These are phyloP conservation scores for Brachynemurus nebulosus DNA, from an alignment of 2,888 invertebrate species.

Conservation along the genomic window DNA sequence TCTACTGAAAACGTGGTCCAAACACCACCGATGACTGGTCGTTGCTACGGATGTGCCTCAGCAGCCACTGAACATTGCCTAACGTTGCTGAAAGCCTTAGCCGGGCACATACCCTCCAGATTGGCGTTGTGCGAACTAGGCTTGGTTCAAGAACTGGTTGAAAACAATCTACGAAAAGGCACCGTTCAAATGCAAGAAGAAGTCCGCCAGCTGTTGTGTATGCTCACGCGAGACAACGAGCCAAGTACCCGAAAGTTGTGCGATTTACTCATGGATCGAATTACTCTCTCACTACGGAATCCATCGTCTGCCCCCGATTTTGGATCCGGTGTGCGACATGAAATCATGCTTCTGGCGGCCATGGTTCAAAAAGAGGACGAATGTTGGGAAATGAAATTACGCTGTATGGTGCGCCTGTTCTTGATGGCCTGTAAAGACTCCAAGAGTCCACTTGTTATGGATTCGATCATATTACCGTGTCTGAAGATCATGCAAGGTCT, in stretches of 20 bases:
- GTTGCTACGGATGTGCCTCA: constrained; percentile 78
- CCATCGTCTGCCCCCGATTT: constrained; percentile 65
- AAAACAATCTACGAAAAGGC: constrained; percentile 79
- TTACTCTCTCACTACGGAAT: constrained; percentile 58
- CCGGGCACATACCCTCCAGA: constrained; percentile 62
- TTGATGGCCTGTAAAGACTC: constrained; percentile 61
- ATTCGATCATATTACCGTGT: constrained; percentile 85
- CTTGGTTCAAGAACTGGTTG: constrained; percentile 76
- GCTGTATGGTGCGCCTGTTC: constrained; percentile 79
- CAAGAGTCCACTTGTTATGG: constrained; percentile 75
- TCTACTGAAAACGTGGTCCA: constrained; percentile 18
- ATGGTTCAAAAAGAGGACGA: constrained; percentile 85
- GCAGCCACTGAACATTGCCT: constrained; percentile 90
- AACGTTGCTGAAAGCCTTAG: constrained; percentile 77
- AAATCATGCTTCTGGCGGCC: constrained; percentile 76
- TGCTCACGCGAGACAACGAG: constrained; percentile 76
- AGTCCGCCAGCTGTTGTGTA: constrained; percentile 75
- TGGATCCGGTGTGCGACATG: constrained; percentile 67
- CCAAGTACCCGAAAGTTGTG: constrained; percentile 74
- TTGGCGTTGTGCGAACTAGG: constrained; percentile 69
- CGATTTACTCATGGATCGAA: constrained; percentile 64
- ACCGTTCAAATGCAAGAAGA: constrained; percentile 74
- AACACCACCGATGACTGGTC: constrained; percentile 34
- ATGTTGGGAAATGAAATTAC: constrained; percentile 87
- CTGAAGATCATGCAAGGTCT: constrained; percentile 77